phyloP scores from a whole-genome alignment of 2,113 vertebrate species.

The Plestiodon gilberti region DNA sequence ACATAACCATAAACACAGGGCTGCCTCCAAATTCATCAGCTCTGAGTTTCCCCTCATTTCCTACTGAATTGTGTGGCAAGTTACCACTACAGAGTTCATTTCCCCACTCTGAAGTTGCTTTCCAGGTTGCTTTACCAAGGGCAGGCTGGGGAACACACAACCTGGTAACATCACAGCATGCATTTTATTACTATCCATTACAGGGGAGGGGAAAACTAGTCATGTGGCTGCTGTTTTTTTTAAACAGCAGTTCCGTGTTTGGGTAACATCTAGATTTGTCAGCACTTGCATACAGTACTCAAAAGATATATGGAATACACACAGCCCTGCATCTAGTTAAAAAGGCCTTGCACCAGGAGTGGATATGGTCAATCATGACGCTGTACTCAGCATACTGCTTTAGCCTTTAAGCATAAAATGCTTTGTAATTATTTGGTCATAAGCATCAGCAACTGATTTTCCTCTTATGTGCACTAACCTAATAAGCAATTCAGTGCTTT shows the following conservation, averaged over 20 bases:
- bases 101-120: neutral
- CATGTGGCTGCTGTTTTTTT: neutral
- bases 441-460: constrained; percentile 20
- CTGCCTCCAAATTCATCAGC: neutral
- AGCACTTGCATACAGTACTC: neutral
- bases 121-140: neutral
- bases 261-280: neutral
- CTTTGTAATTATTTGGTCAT: constrained; percentile 21
- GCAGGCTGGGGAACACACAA: no score
- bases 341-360: neutral
- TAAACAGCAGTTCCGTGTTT: neutral
- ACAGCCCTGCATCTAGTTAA: neutral
- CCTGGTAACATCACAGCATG: neutral
- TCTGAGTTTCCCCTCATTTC: neutral
- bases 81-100: no score
- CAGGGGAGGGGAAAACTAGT: neutral
- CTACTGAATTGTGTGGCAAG: neutral
- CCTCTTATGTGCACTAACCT: neutral
- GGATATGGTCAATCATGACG: neutral
- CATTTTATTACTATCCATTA: neutral
- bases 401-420: neutral
- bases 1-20: neutral
- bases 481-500: neutral
- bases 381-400: neutral
- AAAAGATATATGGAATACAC: neutral